Conservation (phyloP, 2,797 vertebrate genomes). For the Gymnopithys bicolor region DNA sequence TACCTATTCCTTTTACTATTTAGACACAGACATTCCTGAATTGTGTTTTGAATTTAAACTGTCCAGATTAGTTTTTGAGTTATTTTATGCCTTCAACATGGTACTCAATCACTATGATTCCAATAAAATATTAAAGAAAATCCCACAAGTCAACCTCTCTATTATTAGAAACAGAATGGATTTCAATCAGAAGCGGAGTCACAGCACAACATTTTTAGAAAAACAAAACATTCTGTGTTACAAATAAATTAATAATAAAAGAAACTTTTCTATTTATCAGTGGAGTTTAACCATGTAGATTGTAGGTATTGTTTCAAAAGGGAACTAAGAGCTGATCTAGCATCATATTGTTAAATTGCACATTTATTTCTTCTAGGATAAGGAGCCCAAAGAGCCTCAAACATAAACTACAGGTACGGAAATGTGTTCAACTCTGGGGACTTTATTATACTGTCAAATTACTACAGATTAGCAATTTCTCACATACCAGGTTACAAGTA, state of each 20-base stretch:
- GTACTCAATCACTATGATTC: background rate
- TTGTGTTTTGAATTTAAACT: constrained; percentile 2
- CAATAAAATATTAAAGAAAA: constrained; percentile 7
- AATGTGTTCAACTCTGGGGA: background rate
- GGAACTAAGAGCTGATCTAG: background rate
- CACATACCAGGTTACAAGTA: background rate
- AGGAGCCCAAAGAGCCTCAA: background rate
- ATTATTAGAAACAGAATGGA: background rate
- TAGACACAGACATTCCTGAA: background rate
- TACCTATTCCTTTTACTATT: background rate
- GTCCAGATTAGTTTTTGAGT: background rate
- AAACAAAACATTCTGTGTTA: background rate
- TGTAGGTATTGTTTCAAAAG: background rate
- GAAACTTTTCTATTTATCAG: background rate
- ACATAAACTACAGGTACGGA: background rate
- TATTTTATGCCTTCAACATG: background rate
- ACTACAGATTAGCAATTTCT: background rate
- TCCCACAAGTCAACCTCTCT: background rate
- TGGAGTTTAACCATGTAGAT: background rate
- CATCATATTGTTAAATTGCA: background rate
- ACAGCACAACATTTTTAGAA: background rate
- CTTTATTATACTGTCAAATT: background rate
- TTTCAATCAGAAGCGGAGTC: background rate
- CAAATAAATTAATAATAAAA: background rate
- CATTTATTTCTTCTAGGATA: background rate